A percentile compares a stretch with the other conserved stretches of the same genome.
phyloP scores from a whole-genome alignment of 2,888 invertebrate genomes.

The Rhopalosiphum nymphaeae region DNA sequence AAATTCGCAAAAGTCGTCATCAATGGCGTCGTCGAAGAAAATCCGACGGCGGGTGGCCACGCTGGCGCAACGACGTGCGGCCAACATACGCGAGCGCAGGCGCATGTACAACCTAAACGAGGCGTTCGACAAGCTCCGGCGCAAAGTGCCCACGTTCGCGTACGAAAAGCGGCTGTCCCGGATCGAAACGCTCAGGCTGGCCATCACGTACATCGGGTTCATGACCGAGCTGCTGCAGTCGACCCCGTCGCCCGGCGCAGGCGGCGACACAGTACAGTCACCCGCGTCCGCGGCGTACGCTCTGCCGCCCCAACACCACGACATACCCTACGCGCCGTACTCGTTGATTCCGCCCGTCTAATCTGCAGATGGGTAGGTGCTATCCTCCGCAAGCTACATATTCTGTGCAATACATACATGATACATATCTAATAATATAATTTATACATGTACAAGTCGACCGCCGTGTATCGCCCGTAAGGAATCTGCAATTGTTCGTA shows the following conservation, averaged over 20 bases:
- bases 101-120: constrained; percentile 97
- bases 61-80: constrained; percentile 89
- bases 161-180: constrained; percentile 95
- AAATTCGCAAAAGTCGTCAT: constrained; percentile 64
- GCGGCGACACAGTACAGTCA: constrained; percentile 66
- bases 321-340: constrained; percentile 71
- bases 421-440: background rate
- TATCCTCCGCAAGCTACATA: background rate
- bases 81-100: constrained; percentile 91
- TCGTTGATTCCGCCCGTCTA: constrained; percentile 69
- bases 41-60: constrained; percentile 89
- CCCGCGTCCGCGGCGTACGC: constrained; percentile 67
- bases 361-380: background rate
- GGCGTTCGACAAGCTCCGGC: constrained; percentile 91
- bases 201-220: constrained; percentile 96
- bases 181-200: constrained; percentile 93
- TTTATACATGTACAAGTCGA: background rate
- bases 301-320: constrained; percentile 69
- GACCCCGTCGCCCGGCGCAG: constrained; percentile 66
- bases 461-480: background rate
- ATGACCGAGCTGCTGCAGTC: constrained; percentile 83
- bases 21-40: constrained; percentile 77
- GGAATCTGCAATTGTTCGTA: background rate
- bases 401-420: background rate
- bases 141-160: constrained; percentile 95